Evolutionary conservation across 2,888 invertebrate genomes (phyloP).

Genomic region (Agrotis exclamationis): DNA sequence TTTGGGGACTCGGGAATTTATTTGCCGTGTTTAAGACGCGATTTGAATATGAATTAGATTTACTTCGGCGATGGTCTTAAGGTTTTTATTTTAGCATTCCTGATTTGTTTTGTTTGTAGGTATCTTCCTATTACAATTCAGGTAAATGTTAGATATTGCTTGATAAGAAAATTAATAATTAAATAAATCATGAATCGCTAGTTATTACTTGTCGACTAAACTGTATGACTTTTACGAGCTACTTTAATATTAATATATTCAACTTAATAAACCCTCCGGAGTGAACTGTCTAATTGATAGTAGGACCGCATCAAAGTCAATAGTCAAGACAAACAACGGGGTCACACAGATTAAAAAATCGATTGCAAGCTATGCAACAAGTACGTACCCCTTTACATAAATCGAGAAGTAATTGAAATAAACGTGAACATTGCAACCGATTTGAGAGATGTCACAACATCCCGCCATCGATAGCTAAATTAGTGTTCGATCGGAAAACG

Average conservation of each 20-base stretch:
- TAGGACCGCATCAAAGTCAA: background rate
- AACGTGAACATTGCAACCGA: constrained; percentile 30
- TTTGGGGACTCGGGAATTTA: constrained; percentile 33
- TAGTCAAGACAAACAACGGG: background rate
- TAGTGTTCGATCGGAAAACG: constrained; percentile 45
- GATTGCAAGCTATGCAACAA: background rate
- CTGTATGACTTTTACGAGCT: too few relatives aligned
- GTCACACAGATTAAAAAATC: constrained; percentile 2
- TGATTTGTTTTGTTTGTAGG: background rate
- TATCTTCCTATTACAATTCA: background rate
- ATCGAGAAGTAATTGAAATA: constrained; percentile 22
- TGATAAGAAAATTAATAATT: background rate
- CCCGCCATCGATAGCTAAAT: constrained; percentile 43
- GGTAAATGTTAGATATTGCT: background rate
- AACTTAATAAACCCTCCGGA: background rate
- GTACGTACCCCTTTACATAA: constrained; percentile 1
- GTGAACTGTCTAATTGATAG: background rate
- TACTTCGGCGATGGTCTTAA: constrained; percentile 5
- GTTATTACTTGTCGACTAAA: background rate
- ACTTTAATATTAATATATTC: too few relatives aligned
- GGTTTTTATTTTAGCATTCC: constrained; percentile 11
- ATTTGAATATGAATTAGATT: constrained; percentile 48
- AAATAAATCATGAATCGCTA: background rate
- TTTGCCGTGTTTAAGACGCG: constrained; percentile 27
- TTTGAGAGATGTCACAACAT: constrained; percentile 56